Base-by-base conservation (phyloP, 2,888 invertebrate species). In the Dicyrtoma fusca region DNA sequence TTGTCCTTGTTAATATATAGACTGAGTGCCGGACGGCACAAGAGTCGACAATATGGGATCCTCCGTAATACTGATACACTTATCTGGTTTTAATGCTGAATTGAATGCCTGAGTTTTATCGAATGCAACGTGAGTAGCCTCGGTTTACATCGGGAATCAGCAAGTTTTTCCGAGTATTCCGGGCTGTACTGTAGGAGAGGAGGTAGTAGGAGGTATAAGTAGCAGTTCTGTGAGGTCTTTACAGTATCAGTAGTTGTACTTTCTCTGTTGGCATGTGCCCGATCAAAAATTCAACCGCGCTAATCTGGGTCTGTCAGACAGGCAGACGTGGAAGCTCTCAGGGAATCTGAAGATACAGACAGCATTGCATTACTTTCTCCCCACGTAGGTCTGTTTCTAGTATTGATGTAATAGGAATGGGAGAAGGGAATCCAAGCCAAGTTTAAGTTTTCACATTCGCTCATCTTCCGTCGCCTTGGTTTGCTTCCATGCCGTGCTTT, bases 211-310 rank as follows among this genome's bases (percentile, higher is more conserved):
- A 34, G 34, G 8, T 34, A 34, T 34, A 34, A 34, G 8, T 23
- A 21, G 23, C 13, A 21, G 6, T 55, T 17, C 10, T 59, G 4
- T 13, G 44, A 61, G n/a, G 1, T n/a, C 14, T 61, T 61, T 44
- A 3, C 61, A 26, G 34, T 8, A 34, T 3, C 34, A 34, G 8
- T 3, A 34, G 34, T 34, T 34, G n/a, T n/a, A n/a, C n/a, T n/a
- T n/a, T n/a, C 34, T 8, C 3, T 3, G 34, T 34, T 34, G 34
- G 34, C 34, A 57, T n/a, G 61, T 61, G 17, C 42, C 11, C n/a
- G 42, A 61, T 61, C 61, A 61, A 61, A 61, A 61, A 61, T 61
- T 61, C 42, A 61, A 59, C 59, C 25, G 59, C 25, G 59, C 34
- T 34, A 25, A 59, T 25, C 55, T 21, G 4, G 14, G 49, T 49